Conservation (phyloP, 2,113 vertebrate genomes). For the Sigmodon hispidus region DNA sequence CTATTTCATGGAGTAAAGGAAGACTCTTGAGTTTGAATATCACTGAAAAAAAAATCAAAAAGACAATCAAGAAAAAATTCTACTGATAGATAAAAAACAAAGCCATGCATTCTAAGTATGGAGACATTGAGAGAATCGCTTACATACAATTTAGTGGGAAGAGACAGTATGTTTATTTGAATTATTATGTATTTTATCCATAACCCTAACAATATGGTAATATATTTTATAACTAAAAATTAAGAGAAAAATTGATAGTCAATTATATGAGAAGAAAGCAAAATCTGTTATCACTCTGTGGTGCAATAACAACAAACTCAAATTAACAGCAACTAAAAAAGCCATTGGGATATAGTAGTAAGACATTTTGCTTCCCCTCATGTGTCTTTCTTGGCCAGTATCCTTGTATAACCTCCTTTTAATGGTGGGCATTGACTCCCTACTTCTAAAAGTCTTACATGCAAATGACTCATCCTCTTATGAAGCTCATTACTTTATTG, state of each 20-base stretch:
- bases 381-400: not conserved
- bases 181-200: not conserved
- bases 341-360: not conserved
- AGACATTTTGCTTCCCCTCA: not conserved
- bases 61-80: not conserved
- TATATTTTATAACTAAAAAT: not conserved
- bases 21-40: not conserved
- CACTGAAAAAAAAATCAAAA: not conserved
- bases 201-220: not conserved
- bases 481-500: constrained; percentile 63
- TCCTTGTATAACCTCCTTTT: constrained; percentile 44
- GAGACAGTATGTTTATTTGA: not conserved
- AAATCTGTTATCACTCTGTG: not conserved
- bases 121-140: not conserved
- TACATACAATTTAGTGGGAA: not conserved
- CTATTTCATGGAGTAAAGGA: not conserved
- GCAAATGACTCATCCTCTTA: constrained; percentile 64
- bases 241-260: constrained; percentile 6
- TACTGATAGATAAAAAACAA: not conserved
- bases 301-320: not conserved
- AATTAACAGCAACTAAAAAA: constrained; percentile 15
- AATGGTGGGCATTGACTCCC: constrained; percentile 1
- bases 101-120: not conserved
- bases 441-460: constrained; percentile 48
- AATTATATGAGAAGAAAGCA: not conserved